phyloP scores from a whole-genome alignment of 1,140 invertebrate species.

The Papilio machaon region DNA sequence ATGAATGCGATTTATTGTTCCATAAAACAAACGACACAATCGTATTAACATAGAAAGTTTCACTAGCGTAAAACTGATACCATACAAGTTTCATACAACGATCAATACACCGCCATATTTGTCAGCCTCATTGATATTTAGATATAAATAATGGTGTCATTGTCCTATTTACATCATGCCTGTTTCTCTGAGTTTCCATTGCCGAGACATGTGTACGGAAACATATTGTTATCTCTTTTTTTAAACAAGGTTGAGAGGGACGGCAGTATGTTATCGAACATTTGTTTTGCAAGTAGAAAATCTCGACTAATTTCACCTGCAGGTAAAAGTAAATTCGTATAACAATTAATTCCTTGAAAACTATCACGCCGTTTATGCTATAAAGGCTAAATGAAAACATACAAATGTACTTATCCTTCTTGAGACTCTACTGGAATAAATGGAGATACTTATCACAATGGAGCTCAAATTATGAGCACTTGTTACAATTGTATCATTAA shows the following conservation, averaged over 20 bases:
- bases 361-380: background rate
- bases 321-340: no score
- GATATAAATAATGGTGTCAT: background rate
- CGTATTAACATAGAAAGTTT: background rate
- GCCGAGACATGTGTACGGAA: no score
- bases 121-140: slow-evolving; percentile 5
- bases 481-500: no score
- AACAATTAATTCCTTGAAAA: background rate
- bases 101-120: background rate
- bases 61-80: background rate
- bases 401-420: no score
- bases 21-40: background rate
- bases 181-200: background rate
- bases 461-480: no score
- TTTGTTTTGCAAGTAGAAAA: no score
- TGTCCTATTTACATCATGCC: background rate
- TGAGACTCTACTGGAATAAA: no score
- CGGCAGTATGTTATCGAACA: no score
- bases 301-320: no score
- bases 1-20: background rate
- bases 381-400: no score
- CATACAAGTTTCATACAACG: slow-evolving; percentile 1
- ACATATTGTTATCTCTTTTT: background rate
- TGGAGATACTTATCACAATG: no score
- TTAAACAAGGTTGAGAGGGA: background rate